These are phyloP conservation scores for Gambusia yucatana DNA, from an alignment of 2,797 vertebrate species.

Conservation along the genomic window DNA sequence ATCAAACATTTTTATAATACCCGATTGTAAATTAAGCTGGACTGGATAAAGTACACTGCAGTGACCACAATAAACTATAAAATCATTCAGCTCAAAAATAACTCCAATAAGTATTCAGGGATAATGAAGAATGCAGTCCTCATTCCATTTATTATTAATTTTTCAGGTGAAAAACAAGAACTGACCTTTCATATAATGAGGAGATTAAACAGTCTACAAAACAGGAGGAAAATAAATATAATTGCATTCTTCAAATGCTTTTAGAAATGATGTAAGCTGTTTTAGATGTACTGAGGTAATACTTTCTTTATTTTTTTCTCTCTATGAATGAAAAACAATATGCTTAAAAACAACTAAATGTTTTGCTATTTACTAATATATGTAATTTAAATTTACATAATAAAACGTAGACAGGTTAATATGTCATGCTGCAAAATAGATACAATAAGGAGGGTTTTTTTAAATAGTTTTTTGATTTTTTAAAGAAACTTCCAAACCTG, in stretches of 20 bases:
- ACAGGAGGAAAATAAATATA: constrained; percentile 47
- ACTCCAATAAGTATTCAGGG: constrained; percentile 54
- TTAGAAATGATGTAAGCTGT: constrained; percentile 23
- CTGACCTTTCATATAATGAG: constrained; percentile 65
- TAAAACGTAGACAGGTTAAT: background rate
- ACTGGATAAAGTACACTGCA: constrained; percentile 26
- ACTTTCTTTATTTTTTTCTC: constrained; percentile 1
- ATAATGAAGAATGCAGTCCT: constrained; percentile 50
- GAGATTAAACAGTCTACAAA: constrained; percentile 58
- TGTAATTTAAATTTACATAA: background rate
- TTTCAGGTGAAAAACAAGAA: constrained; percentile 66
- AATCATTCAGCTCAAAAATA: constrained; percentile 46
- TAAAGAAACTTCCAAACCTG: background rate
- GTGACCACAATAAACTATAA: constrained; percentile 16
- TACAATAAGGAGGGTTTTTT: background rate
- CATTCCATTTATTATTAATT: constrained; percentile 71
- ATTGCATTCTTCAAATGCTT: constrained; percentile 44
- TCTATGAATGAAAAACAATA: constrained; percentile 26
- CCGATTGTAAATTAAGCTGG: constrained; percentile 29
- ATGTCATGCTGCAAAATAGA: background rate
- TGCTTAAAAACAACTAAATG: constrained; percentile 10
- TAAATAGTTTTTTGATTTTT: background rate
- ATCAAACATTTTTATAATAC: constrained; percentile 21
- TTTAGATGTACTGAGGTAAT: constrained; percentile 23
- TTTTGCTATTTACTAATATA: constrained; percentile 15